Conservation (phyloP, 1,140 invertebrate genomes). For the Ladona fulva region DNA sequence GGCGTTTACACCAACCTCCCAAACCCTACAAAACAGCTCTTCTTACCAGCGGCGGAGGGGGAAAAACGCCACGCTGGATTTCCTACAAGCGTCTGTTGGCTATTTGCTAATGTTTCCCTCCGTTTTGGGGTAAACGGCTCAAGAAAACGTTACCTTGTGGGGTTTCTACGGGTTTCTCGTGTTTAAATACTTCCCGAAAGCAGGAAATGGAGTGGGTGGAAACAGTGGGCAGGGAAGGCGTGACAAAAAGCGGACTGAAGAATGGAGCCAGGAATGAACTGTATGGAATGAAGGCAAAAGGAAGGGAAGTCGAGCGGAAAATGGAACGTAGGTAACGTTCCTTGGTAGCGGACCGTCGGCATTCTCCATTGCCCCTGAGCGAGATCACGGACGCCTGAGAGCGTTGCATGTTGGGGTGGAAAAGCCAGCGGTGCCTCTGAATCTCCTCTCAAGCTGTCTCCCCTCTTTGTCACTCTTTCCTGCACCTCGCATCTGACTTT, state of each 20-base stretch:
- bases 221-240: background rate
- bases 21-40: background rate
- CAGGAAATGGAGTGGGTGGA: background rate
- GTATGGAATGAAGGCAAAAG: background rate
- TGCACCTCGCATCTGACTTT: too few species aligned
- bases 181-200: slow-evolving; percentile 6
- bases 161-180: background rate
- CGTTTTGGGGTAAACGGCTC: background rate
- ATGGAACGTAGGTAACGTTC: background rate
- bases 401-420: too few species aligned
- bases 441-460: too few species aligned
- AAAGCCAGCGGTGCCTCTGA: too few species aligned
- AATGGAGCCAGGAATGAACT: background rate
- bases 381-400: too few species aligned
- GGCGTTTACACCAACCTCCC: background rate
- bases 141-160: background rate
- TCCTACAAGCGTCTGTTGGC: background rate
- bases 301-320: background rate
- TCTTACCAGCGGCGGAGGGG: background rate
- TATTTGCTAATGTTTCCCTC: background rate
- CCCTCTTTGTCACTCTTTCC: too few species aligned
- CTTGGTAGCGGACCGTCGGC: too few species aligned
- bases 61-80: too few species aligned
- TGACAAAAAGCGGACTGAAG: too few species aligned
- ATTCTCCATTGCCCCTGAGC: too few species aligned